phyloP scores from a whole-genome alignment of 1,140 invertebrate genomes.

The Achroia grisella region DNA sequence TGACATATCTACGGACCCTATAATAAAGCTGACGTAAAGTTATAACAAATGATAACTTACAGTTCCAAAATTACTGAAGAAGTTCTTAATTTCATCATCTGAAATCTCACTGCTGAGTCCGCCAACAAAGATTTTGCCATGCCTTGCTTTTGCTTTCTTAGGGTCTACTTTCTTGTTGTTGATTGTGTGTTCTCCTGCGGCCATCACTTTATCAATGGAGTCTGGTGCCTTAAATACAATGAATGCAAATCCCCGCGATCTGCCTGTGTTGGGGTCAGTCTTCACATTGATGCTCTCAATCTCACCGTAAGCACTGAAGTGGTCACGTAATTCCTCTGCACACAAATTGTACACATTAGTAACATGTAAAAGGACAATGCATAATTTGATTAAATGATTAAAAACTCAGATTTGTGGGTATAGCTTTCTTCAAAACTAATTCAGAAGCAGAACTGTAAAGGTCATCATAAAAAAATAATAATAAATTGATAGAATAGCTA shows the following conservation, averaged over 20 bases:
- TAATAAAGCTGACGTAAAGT: too few species aligned
- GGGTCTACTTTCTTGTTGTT: conserved; percentile 96
- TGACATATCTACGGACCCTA: too few species aligned
- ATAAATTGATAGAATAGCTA: conserved; percentile 4
- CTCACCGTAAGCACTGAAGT: conserved; percentile 92
- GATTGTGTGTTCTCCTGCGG: conserved; percentile 89
- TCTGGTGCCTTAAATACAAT: conserved; percentile 93
- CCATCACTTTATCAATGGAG: conserved; percentile 92
- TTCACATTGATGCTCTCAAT: conserved; percentile 96
- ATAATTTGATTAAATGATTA: conserved; percentile 1
- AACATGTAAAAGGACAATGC: conserved; percentile 5
- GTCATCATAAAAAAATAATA: conserved; percentile 52
- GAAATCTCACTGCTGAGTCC: conserved; percentile 91
- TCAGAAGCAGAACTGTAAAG: conserved; percentile 74
- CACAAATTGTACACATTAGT: conserved; percentile 61
- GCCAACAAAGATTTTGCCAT: conserved; percentile 96
- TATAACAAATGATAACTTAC: conserved; percentile 79
- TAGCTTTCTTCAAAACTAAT: conserved; percentile 60
- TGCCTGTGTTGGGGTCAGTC: conserved; percentile 91
- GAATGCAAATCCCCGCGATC: conserved; percentile 95
- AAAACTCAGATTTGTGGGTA: conserved; percentile 61
- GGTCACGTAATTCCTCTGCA: conserved; percentile 93
- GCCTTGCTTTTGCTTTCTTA: conserved; percentile 94
- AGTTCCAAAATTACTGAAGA: conserved; percentile 92
- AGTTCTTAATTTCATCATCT: conserved; percentile 94